Conservation (phyloP, 2,888 invertebrate genomes). For the Globia sparganii region DNA sequence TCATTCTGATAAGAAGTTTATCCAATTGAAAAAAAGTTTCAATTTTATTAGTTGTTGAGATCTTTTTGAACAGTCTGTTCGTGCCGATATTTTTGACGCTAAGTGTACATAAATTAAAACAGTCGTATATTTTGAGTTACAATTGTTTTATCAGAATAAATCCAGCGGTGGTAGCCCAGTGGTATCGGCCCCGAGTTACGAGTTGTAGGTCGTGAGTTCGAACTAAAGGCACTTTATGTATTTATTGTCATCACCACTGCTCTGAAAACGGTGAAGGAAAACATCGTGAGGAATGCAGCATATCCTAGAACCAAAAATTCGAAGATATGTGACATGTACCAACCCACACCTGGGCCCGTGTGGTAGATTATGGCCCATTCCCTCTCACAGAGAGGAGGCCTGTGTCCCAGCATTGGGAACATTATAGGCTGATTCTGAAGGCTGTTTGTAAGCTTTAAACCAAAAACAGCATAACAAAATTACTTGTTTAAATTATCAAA, state of each 20-base stretch:
- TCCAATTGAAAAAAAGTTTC: too few relatives aligned
- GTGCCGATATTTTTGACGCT: too few relatives aligned
- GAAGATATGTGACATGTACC: too few relatives aligned
- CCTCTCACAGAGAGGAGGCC: neutral
- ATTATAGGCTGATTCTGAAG: neutral
- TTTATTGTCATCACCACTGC: neutral
- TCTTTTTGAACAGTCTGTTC: too few relatives aligned
- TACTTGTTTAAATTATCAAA: slow-evolving; percentile 33
- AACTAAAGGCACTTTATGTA: neutral
- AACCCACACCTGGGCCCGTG: neutral
- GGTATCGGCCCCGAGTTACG: neutral
- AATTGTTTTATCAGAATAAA: neutral
- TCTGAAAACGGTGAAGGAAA: neutral
- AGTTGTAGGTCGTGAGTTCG: neutral
- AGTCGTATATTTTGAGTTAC: neutral
- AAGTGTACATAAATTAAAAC: too few relatives aligned
- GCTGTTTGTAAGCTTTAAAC: neutral
- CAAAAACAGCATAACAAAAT: slow-evolving; percentile 19
- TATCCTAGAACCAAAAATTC: neutral
- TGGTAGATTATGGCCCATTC: neutral
- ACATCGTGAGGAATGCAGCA: neutral
- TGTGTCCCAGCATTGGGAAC: too few relatives aligned
- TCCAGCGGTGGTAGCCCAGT: neutral
- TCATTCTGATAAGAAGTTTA: too few relatives aligned
- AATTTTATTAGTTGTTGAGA: too few relatives aligned